Conservation (phyloP, 1,140 invertebrate genomes). For the Lycorma delicatula region DNA sequence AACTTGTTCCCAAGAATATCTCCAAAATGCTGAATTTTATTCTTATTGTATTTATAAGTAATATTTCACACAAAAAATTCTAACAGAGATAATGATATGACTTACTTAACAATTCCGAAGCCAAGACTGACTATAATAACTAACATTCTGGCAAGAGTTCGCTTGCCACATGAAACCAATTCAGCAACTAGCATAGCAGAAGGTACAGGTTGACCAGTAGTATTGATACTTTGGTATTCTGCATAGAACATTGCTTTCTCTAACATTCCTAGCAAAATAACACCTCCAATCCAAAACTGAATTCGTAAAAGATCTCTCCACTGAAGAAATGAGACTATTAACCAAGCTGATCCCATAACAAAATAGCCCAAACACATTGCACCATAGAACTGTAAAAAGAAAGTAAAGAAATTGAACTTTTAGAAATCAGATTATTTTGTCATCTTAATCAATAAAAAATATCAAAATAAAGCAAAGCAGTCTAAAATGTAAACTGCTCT, state of each 20-base stretch:
- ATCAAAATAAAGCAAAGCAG: too few species aligned
- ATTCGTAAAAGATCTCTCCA: slow-evolving; percentile 88
- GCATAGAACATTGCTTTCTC: slow-evolving; percentile 84
- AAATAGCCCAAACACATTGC: slow-evolving; percentile 84
- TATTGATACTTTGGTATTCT: slow-evolving; percentile 73
- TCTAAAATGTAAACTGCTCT: too few species aligned
- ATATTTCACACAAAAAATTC: too few species aligned
- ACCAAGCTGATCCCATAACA: slow-evolving; percentile 72
- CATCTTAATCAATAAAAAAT: too few species aligned
- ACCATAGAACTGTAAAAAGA: slow-evolving; percentile 69
- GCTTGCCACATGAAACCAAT: slow-evolving; percentile 78
- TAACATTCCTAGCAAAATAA: slow-evolving; percentile 77
- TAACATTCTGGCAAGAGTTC: slow-evolving; percentile 82
- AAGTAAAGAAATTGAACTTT: too few species aligned
- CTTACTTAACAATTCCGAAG: slow-evolving; percentile 91
- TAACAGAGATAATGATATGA: too few species aligned
- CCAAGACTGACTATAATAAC: slow-evolving; percentile 90
- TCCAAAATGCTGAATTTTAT: too few species aligned
- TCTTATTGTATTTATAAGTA: too few species aligned
- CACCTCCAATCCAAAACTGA: slow-evolving; percentile 91
- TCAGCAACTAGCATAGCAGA: slow-evolving; percentile 72
- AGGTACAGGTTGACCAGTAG: slow-evolving; percentile 52
- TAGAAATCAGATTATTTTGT: neutral
- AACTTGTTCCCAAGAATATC: too few species aligned
- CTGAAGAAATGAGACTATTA: slow-evolving; percentile 70